A percentile compares a stretch with the other conserved stretches of the same genome.
phyloP scores from a whole-genome alignment of 2,113 vertebrate species.

The Neoarius graeffei region DNA sequence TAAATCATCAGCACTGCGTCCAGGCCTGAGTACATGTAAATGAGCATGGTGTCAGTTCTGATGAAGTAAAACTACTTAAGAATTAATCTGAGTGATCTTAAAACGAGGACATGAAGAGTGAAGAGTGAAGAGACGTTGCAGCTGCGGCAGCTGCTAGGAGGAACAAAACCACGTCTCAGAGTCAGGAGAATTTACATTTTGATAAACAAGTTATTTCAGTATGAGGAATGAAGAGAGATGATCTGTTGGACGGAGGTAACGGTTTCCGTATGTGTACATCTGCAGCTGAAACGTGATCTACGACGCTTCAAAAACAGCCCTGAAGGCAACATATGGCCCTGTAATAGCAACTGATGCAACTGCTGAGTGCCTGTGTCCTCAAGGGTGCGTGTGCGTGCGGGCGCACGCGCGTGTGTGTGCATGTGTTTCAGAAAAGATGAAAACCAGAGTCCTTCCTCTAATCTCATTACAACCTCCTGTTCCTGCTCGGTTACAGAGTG shows the following conservation, averaged over 20 bases:
- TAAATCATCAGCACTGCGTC: too few species aligned
- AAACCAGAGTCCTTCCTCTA: background rate
- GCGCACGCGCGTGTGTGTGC: background rate
- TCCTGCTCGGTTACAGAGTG: background rate
- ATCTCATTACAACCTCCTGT: conserved; percentile 11
- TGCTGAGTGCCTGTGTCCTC: conserved; percentile 14
- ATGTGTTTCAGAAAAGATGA: conserved; percentile 4
- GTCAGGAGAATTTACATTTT: background rate
- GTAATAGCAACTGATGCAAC: conserved; percentile 31
- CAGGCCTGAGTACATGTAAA: background rate
- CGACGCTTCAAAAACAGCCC: background rate
- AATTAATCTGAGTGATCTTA: too few species aligned
- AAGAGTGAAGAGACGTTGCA: background rate
- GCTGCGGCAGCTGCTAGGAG: background rate
- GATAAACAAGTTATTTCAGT: background rate
- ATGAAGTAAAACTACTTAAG: background rate
- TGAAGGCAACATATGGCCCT: conserved; percentile 20
- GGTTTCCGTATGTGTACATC: background rate
- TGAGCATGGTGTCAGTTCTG: background rate
- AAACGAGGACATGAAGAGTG: too few species aligned
- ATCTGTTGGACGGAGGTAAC: background rate
- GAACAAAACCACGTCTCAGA: background rate
- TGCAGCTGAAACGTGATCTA: conserved; percentile 2
- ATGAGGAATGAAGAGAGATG: background rate
- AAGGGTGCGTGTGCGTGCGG: background rate